Base-by-base conservation (phyloP, 1,140 invertebrate genomes). In the Elysia chlorotica region DNA sequence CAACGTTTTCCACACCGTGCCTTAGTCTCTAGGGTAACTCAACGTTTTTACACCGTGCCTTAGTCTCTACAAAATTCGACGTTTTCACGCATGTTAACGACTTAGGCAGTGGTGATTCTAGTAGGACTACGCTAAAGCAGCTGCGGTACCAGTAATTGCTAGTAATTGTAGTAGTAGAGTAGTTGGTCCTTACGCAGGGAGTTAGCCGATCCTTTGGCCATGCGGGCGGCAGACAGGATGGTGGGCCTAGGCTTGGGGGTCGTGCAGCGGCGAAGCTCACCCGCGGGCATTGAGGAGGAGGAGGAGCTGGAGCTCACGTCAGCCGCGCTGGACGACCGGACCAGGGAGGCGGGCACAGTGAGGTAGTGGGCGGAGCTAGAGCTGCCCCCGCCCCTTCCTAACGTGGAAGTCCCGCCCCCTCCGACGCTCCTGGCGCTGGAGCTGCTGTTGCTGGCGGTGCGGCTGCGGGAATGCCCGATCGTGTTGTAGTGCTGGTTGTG, bases 181-280 rank as follows among this genome's bases (percentile, higher is more conserved):
- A n/a, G n/a, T n/a, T n/a, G n/a, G n/a, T n/a, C n/a, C 82, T 83
- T 83, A 83, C 82, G 82, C 68, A 83, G 71, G 65, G 82, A 83
- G 48, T 76, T 74, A 57, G 79, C 79, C 28, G 79, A 79, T 74
- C 80, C 82, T 57, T 80, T 74, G 33, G 76, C 75, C 68, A 83
- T 74, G 37, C 79, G 66, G 19, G 76, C 73, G 21, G 78, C 78
- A 30, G 79, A 77, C 41, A 77, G 62, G 65, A 78, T 59, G 33
- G 76, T 76, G 35, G 76, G 73, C 10, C 74, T 5, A 19, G 74
- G 68, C 38, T 48, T 71, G 33, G 69, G 71, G 2, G 71, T 66
- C 36, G 76, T 74, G 31, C 77, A 76, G 30, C 77, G 79, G 30
- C 61, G 72, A 31, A 75, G 75, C 17, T 72, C 66, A 14, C 68